phyloP scores from a whole-genome alignment of 2,113 vertebrate species.

The Oophaga pumilio region DNA sequence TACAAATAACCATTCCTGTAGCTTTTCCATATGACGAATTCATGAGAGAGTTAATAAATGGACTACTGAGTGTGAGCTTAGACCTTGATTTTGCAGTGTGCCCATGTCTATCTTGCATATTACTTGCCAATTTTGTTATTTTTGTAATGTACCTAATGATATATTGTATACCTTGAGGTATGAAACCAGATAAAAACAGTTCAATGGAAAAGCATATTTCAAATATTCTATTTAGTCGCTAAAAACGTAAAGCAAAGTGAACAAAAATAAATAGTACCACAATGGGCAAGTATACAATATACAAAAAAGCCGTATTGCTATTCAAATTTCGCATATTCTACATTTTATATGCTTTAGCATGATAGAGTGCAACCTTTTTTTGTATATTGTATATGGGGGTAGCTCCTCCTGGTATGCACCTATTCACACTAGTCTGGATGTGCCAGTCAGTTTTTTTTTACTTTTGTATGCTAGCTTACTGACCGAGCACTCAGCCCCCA shows the following conservation, averaged over 20 bases:
- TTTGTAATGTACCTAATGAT: not conserved
- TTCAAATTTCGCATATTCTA: no score
- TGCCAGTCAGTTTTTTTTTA: no score
- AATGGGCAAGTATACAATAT: not conserved
- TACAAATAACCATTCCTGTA: slow-evolving; percentile 7
- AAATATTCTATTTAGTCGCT: not conserved
- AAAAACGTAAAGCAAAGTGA: not conserved
- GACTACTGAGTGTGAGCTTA: not conserved
- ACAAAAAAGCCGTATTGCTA: no score
- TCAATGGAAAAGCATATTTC: not conserved
- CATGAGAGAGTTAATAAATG: not conserved
- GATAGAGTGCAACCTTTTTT: no score
- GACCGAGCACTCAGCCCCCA: no score
- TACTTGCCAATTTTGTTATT: not conserved
- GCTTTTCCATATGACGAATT: not conserved
- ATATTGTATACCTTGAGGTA: not conserved
- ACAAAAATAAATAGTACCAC: not conserved
- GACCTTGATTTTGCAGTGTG: not conserved
- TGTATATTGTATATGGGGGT: no score
- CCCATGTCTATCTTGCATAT: not conserved
- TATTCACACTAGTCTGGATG: no score
- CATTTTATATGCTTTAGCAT: no score
- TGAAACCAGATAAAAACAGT: no score
- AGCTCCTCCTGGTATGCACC: no score
- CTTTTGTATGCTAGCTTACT: no score